A percentile compares a stretch with the other conserved stretches of the same genome.
Evolutionary conservation across 2,888 invertebrate species (phyloP).

Genomic region (Cheilosia urbana): DNA sequence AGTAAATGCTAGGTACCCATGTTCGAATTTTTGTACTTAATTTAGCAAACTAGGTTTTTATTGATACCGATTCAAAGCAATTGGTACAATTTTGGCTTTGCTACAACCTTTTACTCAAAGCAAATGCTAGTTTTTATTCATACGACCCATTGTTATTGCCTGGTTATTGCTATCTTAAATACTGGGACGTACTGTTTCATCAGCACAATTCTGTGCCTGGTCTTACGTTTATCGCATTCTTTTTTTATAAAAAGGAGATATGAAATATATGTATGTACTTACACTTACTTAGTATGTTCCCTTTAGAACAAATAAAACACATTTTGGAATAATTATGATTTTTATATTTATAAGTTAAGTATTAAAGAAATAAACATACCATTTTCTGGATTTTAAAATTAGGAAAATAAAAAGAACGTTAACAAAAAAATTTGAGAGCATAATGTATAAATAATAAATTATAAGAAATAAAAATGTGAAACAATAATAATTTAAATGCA

Average conservation of each 20-base stretch:
- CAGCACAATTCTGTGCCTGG: too few species aligned
- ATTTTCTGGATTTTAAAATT: background rate
- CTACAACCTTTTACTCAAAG: too few species aligned
- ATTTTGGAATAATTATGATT: background rate
- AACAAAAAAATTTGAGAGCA: background rate
- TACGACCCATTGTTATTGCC: too few species aligned
- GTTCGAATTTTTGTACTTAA: too few species aligned
- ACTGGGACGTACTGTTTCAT: too few species aligned
- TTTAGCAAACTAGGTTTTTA: too few species aligned
- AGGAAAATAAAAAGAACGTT: background rate
- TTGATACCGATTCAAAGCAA: too few species aligned
- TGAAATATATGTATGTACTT: too few species aligned
- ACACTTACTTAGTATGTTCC: background rate
- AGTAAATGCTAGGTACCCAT: too few species aligned
- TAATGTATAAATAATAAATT: conserved; percentile 16
- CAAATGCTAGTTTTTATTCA: too few species aligned
- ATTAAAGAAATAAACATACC: conserved; percentile 3
- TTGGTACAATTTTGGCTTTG: too few species aligned
- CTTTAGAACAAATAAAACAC: conserved; percentile 3
- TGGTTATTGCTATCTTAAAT: too few species aligned
- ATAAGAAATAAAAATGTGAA: conserved; percentile 10
- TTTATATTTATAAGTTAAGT: conserved; percentile 13
- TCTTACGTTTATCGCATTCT: background rate
- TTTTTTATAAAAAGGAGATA: background rate
- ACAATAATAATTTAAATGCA: conserved; percentile 21